Conservation (phyloP, 2,888 invertebrate species). For the Steinernema carpocapsae region DNA sequence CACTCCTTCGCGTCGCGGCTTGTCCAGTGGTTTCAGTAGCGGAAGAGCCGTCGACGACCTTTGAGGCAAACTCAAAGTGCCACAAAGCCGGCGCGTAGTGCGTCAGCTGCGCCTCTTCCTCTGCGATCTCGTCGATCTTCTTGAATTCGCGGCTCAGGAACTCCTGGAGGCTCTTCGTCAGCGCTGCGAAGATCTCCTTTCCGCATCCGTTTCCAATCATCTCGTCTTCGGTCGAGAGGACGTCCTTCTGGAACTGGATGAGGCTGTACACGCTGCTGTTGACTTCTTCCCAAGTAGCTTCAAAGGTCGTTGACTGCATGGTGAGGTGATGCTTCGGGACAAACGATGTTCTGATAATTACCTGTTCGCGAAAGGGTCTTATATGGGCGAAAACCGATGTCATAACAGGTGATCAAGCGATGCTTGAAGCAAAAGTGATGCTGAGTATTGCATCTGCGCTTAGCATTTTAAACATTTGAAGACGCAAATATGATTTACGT, state of each 20-base stretch:
- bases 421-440: too few relatives aligned
- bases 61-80: not conserved
- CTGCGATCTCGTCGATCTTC: conserved; percentile 72
- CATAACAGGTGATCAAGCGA: too few relatives aligned
- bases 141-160: not conserved
- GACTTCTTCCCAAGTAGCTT: not conserved
- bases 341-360: too few relatives aligned
- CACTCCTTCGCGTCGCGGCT: not conserved
- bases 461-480: too few relatives aligned
- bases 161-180: not conserved
- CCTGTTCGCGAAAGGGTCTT: too few relatives aligned
- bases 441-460: too few relatives aligned
- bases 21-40: conserved; percentile 12
- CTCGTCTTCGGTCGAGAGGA: not conserved
- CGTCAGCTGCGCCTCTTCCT: not conserved
- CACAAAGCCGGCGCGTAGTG: not conserved
- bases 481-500: too few relatives aligned
- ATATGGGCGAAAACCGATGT: too few relatives aligned
- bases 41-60: conserved; percentile 13
- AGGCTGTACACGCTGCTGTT: not conserved
- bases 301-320: not conserved
- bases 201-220: not conserved
- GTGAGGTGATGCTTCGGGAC: not conserved
- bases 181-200: not conserved
- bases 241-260: not conserved